Evolutionary conservation across 2,113 vertebrate species (phyloP).

Genomic region (Brienomyrus longianalis): DNA sequence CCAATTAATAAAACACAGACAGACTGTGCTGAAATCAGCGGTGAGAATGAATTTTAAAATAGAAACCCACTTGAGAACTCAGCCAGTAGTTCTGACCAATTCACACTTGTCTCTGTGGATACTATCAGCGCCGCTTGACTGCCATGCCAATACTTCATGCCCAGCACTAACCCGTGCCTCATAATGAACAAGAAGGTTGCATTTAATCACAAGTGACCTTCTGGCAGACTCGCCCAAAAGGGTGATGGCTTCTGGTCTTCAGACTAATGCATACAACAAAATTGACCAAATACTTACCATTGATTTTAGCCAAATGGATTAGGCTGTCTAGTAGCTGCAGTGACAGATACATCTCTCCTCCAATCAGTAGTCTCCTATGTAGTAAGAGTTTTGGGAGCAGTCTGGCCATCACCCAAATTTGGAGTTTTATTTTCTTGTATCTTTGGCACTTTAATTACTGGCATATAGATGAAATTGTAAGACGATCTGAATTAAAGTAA

Average conservation of each 20-base stretch:
- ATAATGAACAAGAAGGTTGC: not conserved
- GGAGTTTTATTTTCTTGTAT: not conserved
- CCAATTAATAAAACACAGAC: not conserved
- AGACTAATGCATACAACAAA: not conserved
- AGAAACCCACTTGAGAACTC: not conserved
- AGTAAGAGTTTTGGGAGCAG: not conserved
- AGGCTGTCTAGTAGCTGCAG: not conserved
- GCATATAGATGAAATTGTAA: no score
- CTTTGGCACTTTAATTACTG: not conserved
- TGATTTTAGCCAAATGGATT: not conserved
- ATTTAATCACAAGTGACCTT: not conserved
- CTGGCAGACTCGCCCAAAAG: not conserved
- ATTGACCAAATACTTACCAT: not conserved
- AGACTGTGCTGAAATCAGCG: not conserved
- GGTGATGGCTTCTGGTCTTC: not conserved
- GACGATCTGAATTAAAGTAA: not conserved
- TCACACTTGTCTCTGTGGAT: not conserved
- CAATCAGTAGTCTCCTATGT: not conserved
- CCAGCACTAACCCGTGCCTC: not conserved
- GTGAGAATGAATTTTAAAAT: not conserved
- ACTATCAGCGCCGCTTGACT: not conserved
- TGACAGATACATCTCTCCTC: not conserved
- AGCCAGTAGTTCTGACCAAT: not conserved
- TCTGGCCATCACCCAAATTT: not conserved
- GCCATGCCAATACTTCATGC: no score